Evolutionary conservation across 2,888 invertebrate genomes (phyloP), one percentile per base, ranked within the genome.

Genomic region (Diaperis boleti): DNA sequence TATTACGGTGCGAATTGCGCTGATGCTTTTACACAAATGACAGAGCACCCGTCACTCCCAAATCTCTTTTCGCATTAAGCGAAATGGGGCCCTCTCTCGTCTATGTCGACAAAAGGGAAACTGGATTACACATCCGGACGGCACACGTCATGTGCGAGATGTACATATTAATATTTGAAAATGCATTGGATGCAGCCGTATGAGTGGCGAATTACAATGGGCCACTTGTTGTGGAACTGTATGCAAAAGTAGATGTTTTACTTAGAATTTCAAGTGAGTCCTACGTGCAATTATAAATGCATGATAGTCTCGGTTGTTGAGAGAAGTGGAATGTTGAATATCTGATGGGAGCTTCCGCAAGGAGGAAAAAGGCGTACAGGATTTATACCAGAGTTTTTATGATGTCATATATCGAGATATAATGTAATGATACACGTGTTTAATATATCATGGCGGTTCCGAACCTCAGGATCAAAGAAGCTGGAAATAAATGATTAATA

Each of bases 1-100:
- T 73, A 74, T 74, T 72, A 69, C 69, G 59, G 55, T 69, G 74
- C 67, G 72, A 71, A 72, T 72, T 72, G 70, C 65, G 65, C 54
- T 64, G 69, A 42, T 62, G 65, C 68, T 69, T 70, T 70, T 68
- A 68, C 69, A 70, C 68, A 69, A 69, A 70, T 71, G 71, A 71
- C 67, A 71, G 67, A 71, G 62, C 55, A 61, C 60, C 66, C 62
- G 69, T 71, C 71, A 67, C 62, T 64, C 54, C 62, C 66, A 60
- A 67, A 67, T 62, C 63, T 63, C 59, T 62, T 60, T 62, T 42
- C 61, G 29, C 66, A 61, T 66, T 59, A 49, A 17, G 31, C 45
- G 47, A 56, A 50, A 59, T 50, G 50, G 47, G 20, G 29, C 54
- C 22, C 39, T 52, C 31, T 39, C 39, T 52, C 31, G 31, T 44